Evolutionary conservation across 2,888 invertebrate species (phyloP).

Genomic region (Ochropacha duplaris): DNA sequence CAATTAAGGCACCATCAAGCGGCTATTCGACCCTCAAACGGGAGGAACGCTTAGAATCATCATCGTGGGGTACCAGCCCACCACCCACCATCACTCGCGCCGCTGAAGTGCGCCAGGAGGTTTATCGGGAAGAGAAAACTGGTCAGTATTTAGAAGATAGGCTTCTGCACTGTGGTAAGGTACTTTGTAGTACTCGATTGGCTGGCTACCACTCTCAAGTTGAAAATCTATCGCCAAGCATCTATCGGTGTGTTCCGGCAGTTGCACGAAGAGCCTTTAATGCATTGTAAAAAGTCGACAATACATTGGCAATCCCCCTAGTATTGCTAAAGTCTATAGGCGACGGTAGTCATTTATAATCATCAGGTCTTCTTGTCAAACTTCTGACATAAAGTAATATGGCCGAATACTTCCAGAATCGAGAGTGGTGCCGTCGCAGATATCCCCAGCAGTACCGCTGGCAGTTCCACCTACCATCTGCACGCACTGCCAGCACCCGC

Average conservation of each 20-base stretch:
- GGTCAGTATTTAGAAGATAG: constrained; percentile 33
- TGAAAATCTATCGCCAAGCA: too few species aligned
- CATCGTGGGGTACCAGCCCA: constrained; percentile 62
- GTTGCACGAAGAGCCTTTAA: too few species aligned
- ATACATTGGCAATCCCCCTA: too few species aligned
- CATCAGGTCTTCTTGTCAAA: too few species aligned
- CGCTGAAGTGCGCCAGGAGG: constrained; percentile 53
- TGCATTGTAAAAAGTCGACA: too few species aligned
- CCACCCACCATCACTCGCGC: constrained; percentile 41
- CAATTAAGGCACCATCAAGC: constrained; percentile 71
- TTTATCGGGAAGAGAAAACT: constrained; percentile 64
- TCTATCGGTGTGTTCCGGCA: too few species aligned
- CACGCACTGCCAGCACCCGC: constrained; percentile 61
- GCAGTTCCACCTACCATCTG: constrained; percentile 56
- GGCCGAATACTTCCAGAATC: constrained; percentile 61
- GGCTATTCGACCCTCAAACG: constrained; percentile 74
- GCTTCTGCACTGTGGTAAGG: too few species aligned
- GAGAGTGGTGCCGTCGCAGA: constrained; percentile 63
- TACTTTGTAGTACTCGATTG: too few species aligned
- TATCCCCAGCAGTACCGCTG: constrained; percentile 52
- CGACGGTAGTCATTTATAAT: too few species aligned
- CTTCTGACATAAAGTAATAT: too few species aligned
- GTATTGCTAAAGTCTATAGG: too few species aligned
- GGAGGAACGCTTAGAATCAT: constrained; percentile 66
- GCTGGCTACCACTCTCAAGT: too few species aligned